Evolutionary conservation across 2,797 vertebrate species (phyloP), one percentile per base, ranked within the genome.

Genomic region (Schizopygopsis pylzovi): DNA sequence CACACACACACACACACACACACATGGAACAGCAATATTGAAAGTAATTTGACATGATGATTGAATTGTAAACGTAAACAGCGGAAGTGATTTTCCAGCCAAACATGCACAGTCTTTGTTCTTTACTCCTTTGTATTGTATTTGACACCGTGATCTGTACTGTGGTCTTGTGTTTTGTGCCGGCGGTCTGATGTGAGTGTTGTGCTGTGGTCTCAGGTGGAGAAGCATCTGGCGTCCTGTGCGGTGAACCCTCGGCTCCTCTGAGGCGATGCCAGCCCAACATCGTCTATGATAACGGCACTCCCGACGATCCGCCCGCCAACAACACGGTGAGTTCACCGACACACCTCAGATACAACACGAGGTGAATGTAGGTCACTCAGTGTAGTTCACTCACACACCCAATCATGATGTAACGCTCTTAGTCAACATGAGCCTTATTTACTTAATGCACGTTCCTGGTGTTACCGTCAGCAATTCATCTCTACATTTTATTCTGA

Each of bases 171-270:
- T 25, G 39, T 76, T 13, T 86, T n/a, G 90, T 20, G 75, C 63
- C 52, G 6, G 52, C 2, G 20, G 56, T 59, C 61, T 65, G 25
- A 65, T 65, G 2, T 28, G 61, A 28, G 63, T 80, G 4, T 22
- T n/a, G 52, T 71, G 70, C 4, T 82, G 43, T 89, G 0, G 13
- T 54, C 68, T 28, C 88, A 95, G 94, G 84, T 33, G 95, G 95
- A 6, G 84, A 90, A 1, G 92, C 95, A 0, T 88, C 89, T n/a
- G 95, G 95, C 39, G 95, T 95, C 81, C 90, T 96, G 84, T 96
- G 95, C 16, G 95, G 95, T 1, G 95, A 96, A 87, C 93, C 94
- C 1, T 96, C 95, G 0, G 95, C 95, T 88, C 95, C 95, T 2
- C 92, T 96, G 68, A 95, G 95, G 84, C 93, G 95, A 49, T 95